Conservation (phyloP, 2,113 vertebrate species). For the Trematocara variabile region DNA sequence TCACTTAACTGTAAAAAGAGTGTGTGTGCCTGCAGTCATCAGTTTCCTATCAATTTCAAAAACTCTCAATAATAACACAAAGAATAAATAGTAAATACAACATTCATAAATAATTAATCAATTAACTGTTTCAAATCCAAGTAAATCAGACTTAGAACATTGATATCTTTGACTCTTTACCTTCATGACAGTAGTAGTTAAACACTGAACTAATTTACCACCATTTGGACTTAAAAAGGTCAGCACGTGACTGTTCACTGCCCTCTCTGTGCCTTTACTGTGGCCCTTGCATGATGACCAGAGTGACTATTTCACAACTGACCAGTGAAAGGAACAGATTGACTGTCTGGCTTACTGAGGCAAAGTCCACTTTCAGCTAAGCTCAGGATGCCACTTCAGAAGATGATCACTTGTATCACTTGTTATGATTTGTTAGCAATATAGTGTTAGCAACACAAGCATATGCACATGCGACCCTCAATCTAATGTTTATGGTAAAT, state of each 20-base stretch:
- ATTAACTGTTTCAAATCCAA: background rate
- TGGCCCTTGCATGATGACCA: background rate
- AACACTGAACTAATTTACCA: background rate
- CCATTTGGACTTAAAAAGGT: background rate
- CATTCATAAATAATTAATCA: background rate
- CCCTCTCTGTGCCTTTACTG: background rate
- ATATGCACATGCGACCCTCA: background rate
- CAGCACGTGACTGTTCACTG: background rate
- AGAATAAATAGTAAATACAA: background rate
- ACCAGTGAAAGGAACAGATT: background rate
- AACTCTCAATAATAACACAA: background rate
- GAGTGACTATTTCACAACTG: constrained; percentile 28
- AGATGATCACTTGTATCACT: background rate
- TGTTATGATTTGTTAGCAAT: background rate
- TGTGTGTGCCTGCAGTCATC: background rate
- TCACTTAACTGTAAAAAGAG: background rate
- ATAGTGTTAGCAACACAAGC: background rate
- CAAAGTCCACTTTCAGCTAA: constrained; percentile 24
- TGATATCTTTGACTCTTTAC: background rate
- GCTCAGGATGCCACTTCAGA: background rate
- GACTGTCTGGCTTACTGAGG: background rate
- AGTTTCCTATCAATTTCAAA: background rate
- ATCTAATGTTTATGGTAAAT: background rate
- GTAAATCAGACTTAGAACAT: background rate
- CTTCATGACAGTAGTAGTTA: background rate